phyloP scores from a whole-genome alignment of 2,797 vertebrate genomes.

The Aplochiton taeniatus region DNA sequence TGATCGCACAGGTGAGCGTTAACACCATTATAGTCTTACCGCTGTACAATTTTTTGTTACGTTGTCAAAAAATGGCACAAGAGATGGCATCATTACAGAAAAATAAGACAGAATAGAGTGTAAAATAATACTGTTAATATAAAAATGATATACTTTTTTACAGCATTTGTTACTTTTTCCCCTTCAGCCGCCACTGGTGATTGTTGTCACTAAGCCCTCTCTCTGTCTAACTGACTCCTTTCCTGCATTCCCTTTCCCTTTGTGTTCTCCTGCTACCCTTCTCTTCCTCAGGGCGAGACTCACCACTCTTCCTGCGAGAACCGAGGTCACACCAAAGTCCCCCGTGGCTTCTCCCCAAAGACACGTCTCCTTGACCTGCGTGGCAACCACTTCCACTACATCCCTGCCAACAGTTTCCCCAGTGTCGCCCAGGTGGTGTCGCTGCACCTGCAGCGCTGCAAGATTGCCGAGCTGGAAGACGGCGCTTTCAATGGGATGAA shows the following conservation, averaged over 20 bases:
- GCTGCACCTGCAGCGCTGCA: conserved; percentile 88
- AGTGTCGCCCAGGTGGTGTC: conserved; percentile 81
- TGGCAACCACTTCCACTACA: conserved; percentile 78
- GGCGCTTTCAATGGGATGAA: conserved; percentile 84
- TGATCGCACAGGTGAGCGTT: too few relatives aligned
- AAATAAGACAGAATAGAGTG: too few relatives aligned
- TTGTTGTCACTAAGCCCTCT: neutral
- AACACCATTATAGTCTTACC: too few relatives aligned
- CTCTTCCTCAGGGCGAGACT: conserved; percentile 57
- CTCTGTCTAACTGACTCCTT: neutral
- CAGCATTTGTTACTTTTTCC: too few relatives aligned
- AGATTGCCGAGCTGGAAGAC: conserved; percentile 72
- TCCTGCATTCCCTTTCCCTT: neutral
- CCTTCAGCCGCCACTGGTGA: too few relatives aligned
- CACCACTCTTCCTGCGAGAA: conserved; percentile 85
- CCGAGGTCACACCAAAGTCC: conserved; percentile 80
- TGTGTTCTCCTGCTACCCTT: neutral
- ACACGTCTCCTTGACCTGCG: conserved; percentile 86
- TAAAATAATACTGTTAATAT: too few relatives aligned
- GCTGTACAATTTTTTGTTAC: too few relatives aligned
- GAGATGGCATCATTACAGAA: too few relatives aligned
- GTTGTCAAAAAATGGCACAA: too few relatives aligned
- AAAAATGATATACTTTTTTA: too few relatives aligned
- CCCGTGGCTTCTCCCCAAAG: conserved; percentile 80
- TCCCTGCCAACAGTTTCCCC: conserved; percentile 80